Conservation (phyloP, 2,888 invertebrate genomes). For the Erebia aethiops region DNA sequence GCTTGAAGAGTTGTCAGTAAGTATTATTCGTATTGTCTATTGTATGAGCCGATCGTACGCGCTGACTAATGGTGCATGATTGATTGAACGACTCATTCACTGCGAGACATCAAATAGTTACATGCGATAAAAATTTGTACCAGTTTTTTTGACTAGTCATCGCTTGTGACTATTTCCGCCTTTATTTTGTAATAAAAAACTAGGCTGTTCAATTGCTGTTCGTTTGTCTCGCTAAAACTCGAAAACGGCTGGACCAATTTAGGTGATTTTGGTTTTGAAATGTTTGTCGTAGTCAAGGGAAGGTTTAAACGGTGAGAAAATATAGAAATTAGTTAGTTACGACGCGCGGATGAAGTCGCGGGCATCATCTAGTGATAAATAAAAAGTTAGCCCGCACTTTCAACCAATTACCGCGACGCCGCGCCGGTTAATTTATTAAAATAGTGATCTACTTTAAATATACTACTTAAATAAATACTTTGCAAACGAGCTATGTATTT, state of each 20-base stretch:
- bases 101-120: conserved; percentile 61
- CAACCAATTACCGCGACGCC: not conserved
- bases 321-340: too few relatives aligned
- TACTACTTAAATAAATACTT: not conserved
- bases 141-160: conserved; percentile 12
- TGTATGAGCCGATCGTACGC: conserved; percentile 53
- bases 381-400: not conserved
- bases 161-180: not conserved
- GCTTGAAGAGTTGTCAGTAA: conserved; percentile 40
- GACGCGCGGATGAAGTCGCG: too few relatives aligned
- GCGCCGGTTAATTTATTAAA: not conserved
- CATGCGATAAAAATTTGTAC: conserved; percentile 30
- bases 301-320: too few relatives aligned
- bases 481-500: not conserved
- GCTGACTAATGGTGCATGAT: conserved; percentile 71
- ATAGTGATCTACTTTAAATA: not conserved
- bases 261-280: too few relatives aligned
- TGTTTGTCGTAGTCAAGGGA: too few relatives aligned
- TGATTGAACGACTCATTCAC: conserved; percentile 72
- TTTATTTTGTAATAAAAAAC: conserved; percentile 6
- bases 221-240: too few relatives aligned
- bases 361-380: not conserved
- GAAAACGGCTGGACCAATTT: too few relatives aligned
- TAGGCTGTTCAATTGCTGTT: too few relatives aligned
- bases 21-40: conserved; percentile 46